Conservation (phyloP, 2,888 invertebrate species). For the Dicycla oo region DNA sequence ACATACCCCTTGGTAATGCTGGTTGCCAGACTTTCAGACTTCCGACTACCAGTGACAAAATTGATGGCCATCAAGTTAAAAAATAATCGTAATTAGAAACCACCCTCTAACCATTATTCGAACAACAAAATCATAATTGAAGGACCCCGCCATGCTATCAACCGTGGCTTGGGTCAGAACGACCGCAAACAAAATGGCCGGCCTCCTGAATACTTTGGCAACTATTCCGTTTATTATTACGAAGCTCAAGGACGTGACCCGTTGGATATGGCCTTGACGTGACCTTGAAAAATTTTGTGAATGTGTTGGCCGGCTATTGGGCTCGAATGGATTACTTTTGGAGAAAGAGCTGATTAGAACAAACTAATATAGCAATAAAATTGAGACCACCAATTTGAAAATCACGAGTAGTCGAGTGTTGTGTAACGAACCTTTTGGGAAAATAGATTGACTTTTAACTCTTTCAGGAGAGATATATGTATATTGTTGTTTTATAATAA, state of each 20-base stretch:
- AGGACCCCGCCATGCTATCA: constrained; percentile 48
- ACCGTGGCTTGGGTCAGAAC: constrained; percentile 54
- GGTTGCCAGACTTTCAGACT: background rate
- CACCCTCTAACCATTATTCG: constrained; percentile 11
- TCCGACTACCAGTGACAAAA: background rate
- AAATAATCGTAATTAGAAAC: constrained; percentile 5
- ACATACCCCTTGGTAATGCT: background rate
- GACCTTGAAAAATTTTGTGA: constrained; percentile 34
- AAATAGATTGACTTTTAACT: too few species aligned
- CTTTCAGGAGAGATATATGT: too few species aligned
- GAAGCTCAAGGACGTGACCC: constrained; percentile 7
- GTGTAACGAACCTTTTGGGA: too few species aligned
- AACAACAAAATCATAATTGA: constrained; percentile 53
- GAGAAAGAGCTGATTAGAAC: background rate
- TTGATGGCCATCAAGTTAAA: background rate
- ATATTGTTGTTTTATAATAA: too few species aligned
- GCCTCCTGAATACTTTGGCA: constrained; percentile 57
- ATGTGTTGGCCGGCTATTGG: background rate
- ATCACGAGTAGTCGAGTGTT: background rate
- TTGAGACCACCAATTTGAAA: background rate
- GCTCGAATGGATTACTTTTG: background rate
- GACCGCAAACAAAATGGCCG: constrained; percentile 63
- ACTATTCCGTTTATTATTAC: constrained; percentile 59
- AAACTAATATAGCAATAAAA: background rate
- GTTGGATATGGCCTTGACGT: constrained; percentile 7